These are phyloP conservation scores for Chionomys nivalis DNA, from an alignment of 2,113 vertebrate species.

Conservation along the genomic window DNA sequence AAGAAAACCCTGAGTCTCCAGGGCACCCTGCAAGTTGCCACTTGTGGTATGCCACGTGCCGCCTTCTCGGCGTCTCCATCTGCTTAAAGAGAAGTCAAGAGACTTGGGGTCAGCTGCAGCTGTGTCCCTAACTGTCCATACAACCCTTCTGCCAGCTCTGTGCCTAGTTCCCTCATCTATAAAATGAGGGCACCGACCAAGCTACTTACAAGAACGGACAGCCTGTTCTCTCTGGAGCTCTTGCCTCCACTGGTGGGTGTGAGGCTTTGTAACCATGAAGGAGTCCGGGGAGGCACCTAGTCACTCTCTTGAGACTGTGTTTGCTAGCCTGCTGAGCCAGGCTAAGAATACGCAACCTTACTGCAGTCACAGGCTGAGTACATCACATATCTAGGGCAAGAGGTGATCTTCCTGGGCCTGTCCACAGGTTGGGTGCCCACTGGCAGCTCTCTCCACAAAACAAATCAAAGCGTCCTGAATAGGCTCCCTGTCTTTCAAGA, in stretches of 20 bases:
- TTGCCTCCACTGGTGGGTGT: not conserved
- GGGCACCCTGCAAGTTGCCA: not conserved
- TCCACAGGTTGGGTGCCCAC: not conserved
- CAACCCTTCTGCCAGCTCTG: not conserved
- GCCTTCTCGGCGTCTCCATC: not conserved
- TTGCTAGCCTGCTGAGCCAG: not conserved
- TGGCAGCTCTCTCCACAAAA: slow-evolving; percentile 9
- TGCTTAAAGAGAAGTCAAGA: slow-evolving; percentile 10
- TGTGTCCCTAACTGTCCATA: not conserved
- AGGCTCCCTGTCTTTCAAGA: not conserved
- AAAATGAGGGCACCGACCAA: too few relatives aligned
- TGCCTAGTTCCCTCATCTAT: not conserved
- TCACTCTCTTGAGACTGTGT: not conserved
- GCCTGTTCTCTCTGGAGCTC: not conserved
- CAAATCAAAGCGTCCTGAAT: not conserved
- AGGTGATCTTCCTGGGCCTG: not conserved
- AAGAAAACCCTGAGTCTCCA: slow-evolving; percentile 25
- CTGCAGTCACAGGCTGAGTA: not conserved
- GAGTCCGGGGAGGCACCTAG: too few relatives aligned
- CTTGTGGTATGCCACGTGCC: not conserved
- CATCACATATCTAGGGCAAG: not conserved
- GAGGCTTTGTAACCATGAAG: not conserved
- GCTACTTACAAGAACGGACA: not conserved
- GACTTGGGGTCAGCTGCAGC: not conserved
- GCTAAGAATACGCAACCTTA: not conserved